Base-by-base conservation (phyloP, 2,113 vertebrate genomes). In the Motacilla alba region DNA sequence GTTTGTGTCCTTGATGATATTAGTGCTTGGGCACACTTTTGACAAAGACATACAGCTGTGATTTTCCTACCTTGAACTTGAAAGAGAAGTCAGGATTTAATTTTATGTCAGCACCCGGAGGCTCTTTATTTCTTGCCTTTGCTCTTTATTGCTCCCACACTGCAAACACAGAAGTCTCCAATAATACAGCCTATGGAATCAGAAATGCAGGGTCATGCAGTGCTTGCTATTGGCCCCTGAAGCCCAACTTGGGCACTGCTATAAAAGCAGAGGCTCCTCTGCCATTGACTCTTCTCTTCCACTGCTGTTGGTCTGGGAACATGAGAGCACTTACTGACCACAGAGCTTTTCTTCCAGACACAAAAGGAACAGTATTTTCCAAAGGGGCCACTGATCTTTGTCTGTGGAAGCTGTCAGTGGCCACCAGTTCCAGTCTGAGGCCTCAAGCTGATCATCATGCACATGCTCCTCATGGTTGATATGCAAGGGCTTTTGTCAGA, bases 11-110 rank as follows among this genome's bases (percentile, higher is more conserved):
- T 96, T 79, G 92, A 90, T 95, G 73, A 87, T 90, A 78, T 84
- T 96, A 88, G 90, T 82, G 83, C 88, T 94, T 41, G 90, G 88
- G 90, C 90, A 86, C 83, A 90, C 76, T 95, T 93, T 49, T 93
- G 94, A 96, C 94, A 96, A 46, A 94, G 96, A 96, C 49, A 66
- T 68, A 97, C 1, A 9, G 56, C 92, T 96, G 88, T 97, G 96
- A 97, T 97, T 96, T 97, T 97, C 90, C 90, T 95, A 96, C 88
- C 93, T 97, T 96, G 93, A 96, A 96, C 96, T 92, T 96, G 92
- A 90, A 93, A 96, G 90, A 92, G 86, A 82, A 96, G 94, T 94
- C 93, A 91, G 94, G 96, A 96, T 95, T 96, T 95, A 89, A 94
- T 95, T 96, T 97, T 89, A 96, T 95, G 84, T 96, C 92, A 74